phyloP scores from a whole-genome alignment of 2,113 vertebrate genomes.

The Phalacrocorax pelagicus region DNA sequence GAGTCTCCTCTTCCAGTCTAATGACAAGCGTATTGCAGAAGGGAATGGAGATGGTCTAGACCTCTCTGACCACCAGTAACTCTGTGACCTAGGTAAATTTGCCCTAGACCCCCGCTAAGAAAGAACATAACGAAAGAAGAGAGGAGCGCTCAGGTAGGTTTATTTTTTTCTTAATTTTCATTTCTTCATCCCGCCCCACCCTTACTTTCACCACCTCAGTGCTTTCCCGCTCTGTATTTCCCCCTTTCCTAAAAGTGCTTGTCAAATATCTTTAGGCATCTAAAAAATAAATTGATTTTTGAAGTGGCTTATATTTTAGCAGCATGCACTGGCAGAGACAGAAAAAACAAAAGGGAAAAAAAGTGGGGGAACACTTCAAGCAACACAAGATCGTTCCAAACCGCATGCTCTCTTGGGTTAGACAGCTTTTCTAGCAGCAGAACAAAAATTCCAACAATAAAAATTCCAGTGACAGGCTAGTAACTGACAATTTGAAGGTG shows the following conservation, averaged over 20 bases:
- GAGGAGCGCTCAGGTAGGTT: not conserved
- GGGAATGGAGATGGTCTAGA: not conserved
- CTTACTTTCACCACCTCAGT: not conserved
- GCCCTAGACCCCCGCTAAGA: not conserved
- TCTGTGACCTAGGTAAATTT: not conserved
- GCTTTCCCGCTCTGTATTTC: not conserved
- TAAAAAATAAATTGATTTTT: not conserved
- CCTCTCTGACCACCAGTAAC: not conserved
- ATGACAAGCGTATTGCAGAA: not conserved
- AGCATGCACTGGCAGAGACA: not conserved
- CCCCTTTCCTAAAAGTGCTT: not conserved
- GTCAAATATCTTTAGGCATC: not conserved
- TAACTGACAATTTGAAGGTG: not conserved
- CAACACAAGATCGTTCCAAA: not conserved
- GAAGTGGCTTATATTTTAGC: not conserved
- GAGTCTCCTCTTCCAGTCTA: not conserved
- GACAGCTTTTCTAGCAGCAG: not conserved
- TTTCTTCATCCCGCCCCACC: not conserved
- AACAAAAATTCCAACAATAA: not conserved
- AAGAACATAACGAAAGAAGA: not conserved
- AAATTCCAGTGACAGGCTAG: not conserved
- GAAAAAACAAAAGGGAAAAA: too few species aligned
- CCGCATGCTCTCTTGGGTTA: not conserved
- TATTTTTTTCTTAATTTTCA: not conserved
- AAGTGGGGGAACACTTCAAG: not conserved